These are phyloP conservation scores for Anableps anableps DNA, from an alignment of 2,797 vertebrate genomes.

Conservation along the genomic window DNA sequence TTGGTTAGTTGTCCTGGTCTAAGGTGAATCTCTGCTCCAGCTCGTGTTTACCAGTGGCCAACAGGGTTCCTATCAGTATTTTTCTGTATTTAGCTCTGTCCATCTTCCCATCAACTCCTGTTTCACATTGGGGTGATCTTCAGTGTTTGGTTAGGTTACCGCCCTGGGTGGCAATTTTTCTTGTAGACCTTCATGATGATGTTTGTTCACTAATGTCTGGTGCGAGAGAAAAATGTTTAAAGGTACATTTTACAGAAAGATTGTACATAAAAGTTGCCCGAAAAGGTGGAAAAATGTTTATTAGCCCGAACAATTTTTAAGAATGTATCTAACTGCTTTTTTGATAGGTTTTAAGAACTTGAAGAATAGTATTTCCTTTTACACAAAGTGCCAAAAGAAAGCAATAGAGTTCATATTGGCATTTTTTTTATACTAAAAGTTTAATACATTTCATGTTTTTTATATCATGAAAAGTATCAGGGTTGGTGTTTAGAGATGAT, in stretches of 20 bases:
- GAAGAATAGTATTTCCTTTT: slow-evolving; percentile 3
- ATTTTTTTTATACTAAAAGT: slow-evolving; percentile 2
- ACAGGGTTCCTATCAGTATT: neutral
- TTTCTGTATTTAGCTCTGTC: neutral
- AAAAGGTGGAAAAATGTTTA: neutral
- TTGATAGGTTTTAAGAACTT: neutral
- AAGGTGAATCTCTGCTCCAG: neutral
- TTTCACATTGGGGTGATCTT: neutral
- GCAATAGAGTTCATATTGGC: slow-evolving; percentile 34
- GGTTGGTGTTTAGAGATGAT: slow-evolving; percentile 6
- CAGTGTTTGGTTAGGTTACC: neutral
- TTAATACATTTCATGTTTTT: neutral
- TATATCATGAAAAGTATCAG: neutral
- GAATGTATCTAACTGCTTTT: neutral
- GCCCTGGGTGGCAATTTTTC: neutral
- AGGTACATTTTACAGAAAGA: too few species aligned
- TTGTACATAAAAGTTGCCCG: too few species aligned
- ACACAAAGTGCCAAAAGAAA: slow-evolving; percentile 38
- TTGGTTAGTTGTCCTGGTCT: neutral
- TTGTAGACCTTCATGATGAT: neutral
- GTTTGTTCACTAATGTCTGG: too few species aligned
- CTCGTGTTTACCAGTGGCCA: neutral
- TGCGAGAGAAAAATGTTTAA: neutral
- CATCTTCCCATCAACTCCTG: neutral
- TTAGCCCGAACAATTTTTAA: neutral